Conservation (phyloP, 1,140 invertebrate genomes). For the Maniola jurtina region DNA sequence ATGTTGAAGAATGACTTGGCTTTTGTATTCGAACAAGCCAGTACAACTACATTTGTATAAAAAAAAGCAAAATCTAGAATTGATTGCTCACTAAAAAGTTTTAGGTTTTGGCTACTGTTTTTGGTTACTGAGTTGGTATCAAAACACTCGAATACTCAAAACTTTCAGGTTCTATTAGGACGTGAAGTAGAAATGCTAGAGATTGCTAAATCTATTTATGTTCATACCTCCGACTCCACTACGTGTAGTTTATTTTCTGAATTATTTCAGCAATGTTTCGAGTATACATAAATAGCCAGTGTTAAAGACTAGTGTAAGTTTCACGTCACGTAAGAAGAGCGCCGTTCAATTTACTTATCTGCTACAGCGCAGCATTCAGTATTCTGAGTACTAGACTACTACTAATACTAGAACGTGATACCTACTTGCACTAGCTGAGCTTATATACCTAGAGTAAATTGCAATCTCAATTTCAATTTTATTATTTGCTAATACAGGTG, state of each 20-base stretch:
- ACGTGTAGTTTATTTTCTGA: neutral
- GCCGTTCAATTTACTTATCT: slow-evolving; percentile 56
- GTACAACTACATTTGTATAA: no score
- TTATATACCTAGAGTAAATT: neutral
- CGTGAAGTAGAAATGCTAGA: neutral
- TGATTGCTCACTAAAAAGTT: no score
- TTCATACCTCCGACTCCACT: no score
- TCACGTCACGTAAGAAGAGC: slow-evolving; percentile 45
- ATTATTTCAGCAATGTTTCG: neutral
- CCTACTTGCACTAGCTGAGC: slow-evolving; percentile 16
- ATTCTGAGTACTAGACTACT: slow-evolving; percentile 41
- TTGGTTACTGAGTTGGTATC: no score
- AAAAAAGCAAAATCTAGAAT: no score
- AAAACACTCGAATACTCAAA: no score
- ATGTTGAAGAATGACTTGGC: no score
- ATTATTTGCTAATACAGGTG: no score
- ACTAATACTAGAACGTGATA: slow-evolving; percentile 46
- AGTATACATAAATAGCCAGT: slow-evolving; percentile 18
- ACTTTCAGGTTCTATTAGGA: no score
- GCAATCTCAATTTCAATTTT: neutral
- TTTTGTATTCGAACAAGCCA: no score
- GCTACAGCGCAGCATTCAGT: slow-evolving; percentile 30
- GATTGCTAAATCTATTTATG: neutral
- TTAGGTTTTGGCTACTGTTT: no score
- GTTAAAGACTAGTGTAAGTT: slow-evolving; percentile 18